Evolutionary conservation across 2,888 invertebrate genomes (phyloP).

Genomic region (Sarcophaga subvicina): DNA sequence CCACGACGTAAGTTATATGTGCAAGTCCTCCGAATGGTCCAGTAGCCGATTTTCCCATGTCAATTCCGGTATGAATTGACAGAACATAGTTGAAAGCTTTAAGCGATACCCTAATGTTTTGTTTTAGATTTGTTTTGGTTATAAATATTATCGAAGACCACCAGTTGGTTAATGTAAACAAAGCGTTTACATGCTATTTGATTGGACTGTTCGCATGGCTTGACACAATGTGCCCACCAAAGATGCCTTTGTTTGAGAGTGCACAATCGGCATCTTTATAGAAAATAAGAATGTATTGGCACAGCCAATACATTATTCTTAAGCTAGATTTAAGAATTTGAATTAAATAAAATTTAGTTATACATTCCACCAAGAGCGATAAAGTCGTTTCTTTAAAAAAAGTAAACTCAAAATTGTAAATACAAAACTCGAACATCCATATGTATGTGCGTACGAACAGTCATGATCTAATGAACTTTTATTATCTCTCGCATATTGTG

Average conservation of each 20-base stretch:
- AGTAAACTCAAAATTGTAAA: no score
- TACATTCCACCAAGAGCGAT: no score
- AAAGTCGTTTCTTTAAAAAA: no score
- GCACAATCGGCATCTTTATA: not conserved
- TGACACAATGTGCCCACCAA: not conserved
- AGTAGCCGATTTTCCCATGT: not conserved
- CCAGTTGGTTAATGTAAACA: not conserved
- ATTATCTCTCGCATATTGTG: constrained; percentile 5
- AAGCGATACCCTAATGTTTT: not conserved
- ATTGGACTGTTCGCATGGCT: not conserved
- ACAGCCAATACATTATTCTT: not conserved
- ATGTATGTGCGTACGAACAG: not conserved
- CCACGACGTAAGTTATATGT: not conserved
- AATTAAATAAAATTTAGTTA: no score
- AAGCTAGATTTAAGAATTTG: not conserved
- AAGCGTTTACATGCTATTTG: not conserved
- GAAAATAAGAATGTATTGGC: not conserved
- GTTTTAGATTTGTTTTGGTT: not conserved
- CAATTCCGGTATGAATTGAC: constrained; percentile 1
- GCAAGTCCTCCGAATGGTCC: not conserved
- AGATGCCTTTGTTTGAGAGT: not conserved
- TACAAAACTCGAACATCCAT: no score
- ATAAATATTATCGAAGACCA: not conserved
- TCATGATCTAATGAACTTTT: no score
- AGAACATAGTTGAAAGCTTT: not conserved